A percentile compares a stretch with the other conserved stretches of the same genome.
Conservation (phyloP, 2,888 invertebrate genomes). For the Eulithis prunata region DNA sequence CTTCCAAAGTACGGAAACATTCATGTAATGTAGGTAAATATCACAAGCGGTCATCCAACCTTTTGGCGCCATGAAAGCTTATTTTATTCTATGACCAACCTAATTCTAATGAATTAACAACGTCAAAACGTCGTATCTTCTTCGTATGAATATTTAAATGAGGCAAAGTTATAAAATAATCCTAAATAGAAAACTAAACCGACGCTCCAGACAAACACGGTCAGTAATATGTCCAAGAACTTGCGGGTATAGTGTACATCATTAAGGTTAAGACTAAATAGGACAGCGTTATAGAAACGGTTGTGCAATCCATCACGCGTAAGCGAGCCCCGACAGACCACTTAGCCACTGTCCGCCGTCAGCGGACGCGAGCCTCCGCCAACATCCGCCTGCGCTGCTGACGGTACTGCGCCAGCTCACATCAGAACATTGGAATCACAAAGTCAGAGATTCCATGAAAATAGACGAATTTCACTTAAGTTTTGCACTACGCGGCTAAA, state of each 20-base stretch:
- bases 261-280: slow-evolving; percentile 61
- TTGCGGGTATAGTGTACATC: slow-evolving; percentile 51
- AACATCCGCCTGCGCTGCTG: slow-evolving; percentile 54
- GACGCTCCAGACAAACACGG: slow-evolving; percentile 44
- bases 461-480: no score
- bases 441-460: background rate
- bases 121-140: background rate
- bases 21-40: background rate
- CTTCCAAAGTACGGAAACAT: background rate
- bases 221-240: slow-evolving; percentile 55
- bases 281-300: slow-evolving; percentile 60
- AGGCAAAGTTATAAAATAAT: slow-evolving; percentile 9
- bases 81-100: background rate
- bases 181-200: slow-evolving; percentile 13
- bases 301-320: slow-evolving; percentile 72
- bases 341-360: slow-evolving; percentile 72
- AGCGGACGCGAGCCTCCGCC: slow-evolving; percentile 58
- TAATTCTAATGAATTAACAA: background rate
- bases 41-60: slow-evolving; percentile 2
- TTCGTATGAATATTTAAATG: background rate
- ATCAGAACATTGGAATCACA: slow-evolving; percentile 19
- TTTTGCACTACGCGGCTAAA: no score
- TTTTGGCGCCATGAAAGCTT: background rate
- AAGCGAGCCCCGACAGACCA: slow-evolving; percentile 72
- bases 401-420: slow-evolving; percentile 31